These are phyloP conservation scores for Eulithis prunata DNA, from an alignment of 2,888 invertebrate species.

Conservation along the genomic window DNA sequence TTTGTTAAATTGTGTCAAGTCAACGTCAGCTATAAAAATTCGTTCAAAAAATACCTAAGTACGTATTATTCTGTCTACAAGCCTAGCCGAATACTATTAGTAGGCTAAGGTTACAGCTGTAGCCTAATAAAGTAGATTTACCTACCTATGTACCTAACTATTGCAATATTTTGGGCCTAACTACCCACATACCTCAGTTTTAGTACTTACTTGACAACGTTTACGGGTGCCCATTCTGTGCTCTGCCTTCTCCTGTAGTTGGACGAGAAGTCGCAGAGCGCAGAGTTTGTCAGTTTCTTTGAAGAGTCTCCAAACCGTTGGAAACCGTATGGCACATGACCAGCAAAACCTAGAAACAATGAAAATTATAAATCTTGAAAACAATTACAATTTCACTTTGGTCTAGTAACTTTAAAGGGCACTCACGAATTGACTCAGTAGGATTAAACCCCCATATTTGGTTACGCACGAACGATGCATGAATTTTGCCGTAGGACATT, in stretches of 20 bases:
- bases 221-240: slow-evolving; percentile 90
- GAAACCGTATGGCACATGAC: slow-evolving; percentile 87
- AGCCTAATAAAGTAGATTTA: too few species aligned
- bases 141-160: too few species aligned
- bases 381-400: not conserved
- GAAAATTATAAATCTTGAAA: not conserved
- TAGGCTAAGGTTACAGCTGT: too few species aligned
- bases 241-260: slow-evolving; percentile 89
- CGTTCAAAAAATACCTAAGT: slow-evolving; percentile 25
- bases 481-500: slow-evolving; percentile 75
- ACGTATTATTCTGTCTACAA: too few species aligned
- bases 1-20: slow-evolving; percentile 1
- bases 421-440: slow-evolving; percentile 72
- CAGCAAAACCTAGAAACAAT: slow-evolving; percentile 83
- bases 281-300: slow-evolving; percentile 87
- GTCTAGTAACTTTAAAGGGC: not conserved
- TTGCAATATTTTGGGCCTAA: too few species aligned
- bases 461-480: slow-evolving; percentile 71
- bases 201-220: slow-evolving; percentile 78
- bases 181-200: not conserved
- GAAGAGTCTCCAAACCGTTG: slow-evolving; percentile 86
- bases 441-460: slow-evolving; percentile 80
- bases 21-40: slow-evolving; percentile 17
- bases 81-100: too few species aligned
- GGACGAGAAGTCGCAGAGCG: slow-evolving; percentile 89